Evolutionary conservation across 2,113 vertebrate genomes (phyloP), one percentile per base, ranked within the genome.

Genomic region (Tachysurus fulvidraco): DNA sequence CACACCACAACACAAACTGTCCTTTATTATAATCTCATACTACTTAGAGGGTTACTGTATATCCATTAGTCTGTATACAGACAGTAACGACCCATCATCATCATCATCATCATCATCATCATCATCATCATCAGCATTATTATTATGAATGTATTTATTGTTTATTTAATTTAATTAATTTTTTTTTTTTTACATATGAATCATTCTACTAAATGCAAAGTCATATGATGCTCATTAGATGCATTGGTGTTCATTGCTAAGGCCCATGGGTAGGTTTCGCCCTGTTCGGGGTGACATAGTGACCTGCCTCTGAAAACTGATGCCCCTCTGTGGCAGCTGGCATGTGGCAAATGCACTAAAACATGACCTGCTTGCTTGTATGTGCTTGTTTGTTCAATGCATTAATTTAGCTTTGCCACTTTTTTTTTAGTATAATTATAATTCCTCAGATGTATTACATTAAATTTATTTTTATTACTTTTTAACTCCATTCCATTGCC

Each of bases 291-390:
- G 77, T 57, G 52, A 79, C 30, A 78, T 17, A 7, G 54, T 78
- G 65, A 64, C 65, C 14, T 83, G 62, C 54, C n/a, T 79, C 41
- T 84, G 76, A 64, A 52, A 86, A 36, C 50, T n/a, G 76, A 81
- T 44, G 64, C 85, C 60, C 60, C 19, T 36, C 44, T 41, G 13
- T 81, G 67, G 64, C 85, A 90, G 82, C 71, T 88, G 85, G 46
- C 50, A 54, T 54, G 79, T 57, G 41, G 57, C 57, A 86, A 59
- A 79, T 57, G 77, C 77, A 57, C 52, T 88, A 86, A 84, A 89
- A 86, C 52, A 74, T 71, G 19, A 74, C 54, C 23, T 54, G 67
- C 65, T 50, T 54, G 52, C 50, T 55, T 81, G 52, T 16, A 13
- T 67, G 87, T 65, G 65, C 52, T 52, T 88, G 59, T 64, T 65